Evolutionary conservation across 2,113 vertebrate species (phyloP).

Genomic region (Spizaetus ornatus): DNA sequence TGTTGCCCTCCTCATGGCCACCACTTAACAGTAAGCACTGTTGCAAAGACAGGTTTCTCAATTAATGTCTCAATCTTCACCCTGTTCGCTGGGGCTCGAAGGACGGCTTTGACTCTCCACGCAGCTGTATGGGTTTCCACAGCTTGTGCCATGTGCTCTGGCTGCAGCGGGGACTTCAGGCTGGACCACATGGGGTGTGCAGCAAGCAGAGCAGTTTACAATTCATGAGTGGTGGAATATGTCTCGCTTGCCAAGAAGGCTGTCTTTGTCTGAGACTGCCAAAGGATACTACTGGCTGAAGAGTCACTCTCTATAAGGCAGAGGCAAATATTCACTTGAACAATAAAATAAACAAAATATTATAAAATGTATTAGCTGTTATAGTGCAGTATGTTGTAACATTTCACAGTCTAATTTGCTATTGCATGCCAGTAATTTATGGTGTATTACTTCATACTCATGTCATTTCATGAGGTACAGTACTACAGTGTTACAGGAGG

Average conservation of each 20-base stretch:
- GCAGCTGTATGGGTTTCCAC: background rate
- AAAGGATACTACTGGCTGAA: background rate
- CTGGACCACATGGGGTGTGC: background rate
- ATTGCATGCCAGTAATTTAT: background rate
- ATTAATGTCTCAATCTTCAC: background rate
- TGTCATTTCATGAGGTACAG: background rate
- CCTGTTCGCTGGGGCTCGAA: background rate
- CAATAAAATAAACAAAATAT: slow-evolving; percentile 13
- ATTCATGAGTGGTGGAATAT: background rate
- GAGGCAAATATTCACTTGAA: background rate
- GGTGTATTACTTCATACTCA: background rate
- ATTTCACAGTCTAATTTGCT: background rate
- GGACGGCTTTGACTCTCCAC: background rate
- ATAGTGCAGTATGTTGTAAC: background rate
- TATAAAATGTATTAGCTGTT: slow-evolving; percentile 20
- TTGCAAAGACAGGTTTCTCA: background rate
- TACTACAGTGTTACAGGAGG: background rate
- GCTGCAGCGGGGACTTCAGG: background rate
- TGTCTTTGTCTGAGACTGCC: slow-evolving; percentile 1
- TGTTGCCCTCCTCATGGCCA: background rate
- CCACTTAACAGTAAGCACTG: background rate
- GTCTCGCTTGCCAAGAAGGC: slow-evolving; percentile 8
- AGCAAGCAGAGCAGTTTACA: background rate
- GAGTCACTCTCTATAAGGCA: background rate
- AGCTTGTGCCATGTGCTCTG: background rate